A percentile compares a stretch with the other conserved stretches of the same genome.
Conservation (phyloP, 1,140 invertebrate genomes). For the Limonius californicus region DNA sequence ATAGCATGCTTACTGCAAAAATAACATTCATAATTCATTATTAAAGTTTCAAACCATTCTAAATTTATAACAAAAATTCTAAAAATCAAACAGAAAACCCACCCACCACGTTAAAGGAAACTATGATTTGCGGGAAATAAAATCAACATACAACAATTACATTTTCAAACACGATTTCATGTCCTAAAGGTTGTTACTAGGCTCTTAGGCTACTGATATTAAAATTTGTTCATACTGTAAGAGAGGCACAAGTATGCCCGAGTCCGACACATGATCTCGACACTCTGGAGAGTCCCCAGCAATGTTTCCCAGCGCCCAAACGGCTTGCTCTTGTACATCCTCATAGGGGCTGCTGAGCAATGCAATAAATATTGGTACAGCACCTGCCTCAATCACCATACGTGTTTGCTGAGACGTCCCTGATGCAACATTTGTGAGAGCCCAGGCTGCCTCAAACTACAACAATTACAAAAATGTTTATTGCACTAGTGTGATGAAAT, state of each 20-base stretch:
- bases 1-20: too few relatives aligned
- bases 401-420: constrained; percentile 92
- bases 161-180: too few relatives aligned
- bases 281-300: constrained; percentile 93
- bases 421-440: constrained; percentile 95
- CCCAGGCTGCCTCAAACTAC: constrained; percentile 98
- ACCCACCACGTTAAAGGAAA: not conserved
- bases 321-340: constrained; percentile 90
- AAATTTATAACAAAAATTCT: too few relatives aligned
- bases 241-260: constrained; percentile 82
- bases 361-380: constrained; percentile 87
- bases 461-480: constrained; percentile 30
- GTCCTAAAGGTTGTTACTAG: too few relatives aligned
- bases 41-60: too few relatives aligned
- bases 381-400: constrained; percentile 90
- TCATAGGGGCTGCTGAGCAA: constrained; percentile 77
- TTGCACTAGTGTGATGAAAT: too few relatives aligned
- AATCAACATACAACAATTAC: too few relatives aligned
- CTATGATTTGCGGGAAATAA: not conserved
- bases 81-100: too few relatives aligned
- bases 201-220: too few relatives aligned
- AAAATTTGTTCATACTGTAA: constrained; percentile 75
- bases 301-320: constrained; percentile 96
- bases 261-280: constrained; percentile 84
- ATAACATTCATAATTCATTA: too few relatives aligned